Conservation (phyloP, 1,140 invertebrate species). For the Leptinotarsa lineolata region DNA sequence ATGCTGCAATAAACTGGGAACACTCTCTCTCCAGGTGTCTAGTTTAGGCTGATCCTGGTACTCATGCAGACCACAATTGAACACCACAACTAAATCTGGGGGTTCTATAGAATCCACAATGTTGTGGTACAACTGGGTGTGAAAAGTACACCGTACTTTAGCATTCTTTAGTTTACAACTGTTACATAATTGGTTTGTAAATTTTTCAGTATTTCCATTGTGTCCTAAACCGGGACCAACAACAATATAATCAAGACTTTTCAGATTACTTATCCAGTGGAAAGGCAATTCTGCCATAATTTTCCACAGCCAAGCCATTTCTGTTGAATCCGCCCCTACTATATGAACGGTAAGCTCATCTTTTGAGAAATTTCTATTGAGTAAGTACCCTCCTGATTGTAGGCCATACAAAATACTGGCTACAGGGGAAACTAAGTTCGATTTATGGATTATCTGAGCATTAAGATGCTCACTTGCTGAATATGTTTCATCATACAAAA, state of each 20-base stretch:
- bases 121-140: conserved; percentile 46
- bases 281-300: conserved; percentile 44
- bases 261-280: conserved; percentile 47
- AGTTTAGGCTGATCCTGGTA: conserved; percentile 29
- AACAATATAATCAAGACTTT: conserved; percentile 41
- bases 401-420: conserved; percentile 47
- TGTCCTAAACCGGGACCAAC: conserved; percentile 47
- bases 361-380: conserved; percentile 31
- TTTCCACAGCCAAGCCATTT: conserved; percentile 44
- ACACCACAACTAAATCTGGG: conserved; percentile 49
- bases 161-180: conserved; percentile 38
- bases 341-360: conserved; percentile 47
- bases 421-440: conserved; percentile 37
- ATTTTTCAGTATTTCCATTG: conserved; percentile 29
- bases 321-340: conserved; percentile 46
- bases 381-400: conserved; percentile 36
- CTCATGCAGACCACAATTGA: conserved; percentile 54
- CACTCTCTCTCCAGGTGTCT: conserved; percentile 49
- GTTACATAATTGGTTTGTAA: conserved; percentile 33
- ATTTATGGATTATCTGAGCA: conserved; percentile 24
- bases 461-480: conserved; percentile 11
- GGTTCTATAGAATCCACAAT: conserved; percentile 36
- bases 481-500: conserved; percentile 5
- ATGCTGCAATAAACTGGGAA: conserved; percentile 42
- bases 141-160: conserved; percentile 31